A percentile compares a stretch with the other conserved stretches of the same genome.
Evolutionary conservation across 2,888 invertebrate genomes (phyloP).

Genomic region (Ophion obscuratus): DNA sequence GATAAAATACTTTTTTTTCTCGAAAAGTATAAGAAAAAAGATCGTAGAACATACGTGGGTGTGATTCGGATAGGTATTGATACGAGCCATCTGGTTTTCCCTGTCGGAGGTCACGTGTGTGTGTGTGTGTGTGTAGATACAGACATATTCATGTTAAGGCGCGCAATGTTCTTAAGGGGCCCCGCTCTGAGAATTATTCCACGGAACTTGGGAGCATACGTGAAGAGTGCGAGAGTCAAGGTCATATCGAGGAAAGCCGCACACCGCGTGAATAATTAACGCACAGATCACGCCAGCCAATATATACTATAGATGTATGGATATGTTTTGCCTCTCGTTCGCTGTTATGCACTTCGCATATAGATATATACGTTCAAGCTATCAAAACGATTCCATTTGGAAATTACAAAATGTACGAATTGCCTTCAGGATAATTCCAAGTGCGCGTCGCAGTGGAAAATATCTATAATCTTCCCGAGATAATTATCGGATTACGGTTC

Average conservation of each 20-base stretch:
- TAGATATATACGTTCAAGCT: neutral
- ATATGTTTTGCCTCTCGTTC: neutral
- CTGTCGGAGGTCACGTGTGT: neutral
- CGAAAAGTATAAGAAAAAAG: no score
- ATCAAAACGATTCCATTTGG: neutral
- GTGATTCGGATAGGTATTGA: no score
- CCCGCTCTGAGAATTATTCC: neutral
- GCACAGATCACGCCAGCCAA: neutral
- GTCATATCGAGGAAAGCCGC: constrained; percentile 42
- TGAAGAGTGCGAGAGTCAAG: constrained; percentile 44
- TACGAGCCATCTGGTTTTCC: neutral
- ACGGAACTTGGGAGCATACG: neutral
- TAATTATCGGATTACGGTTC: neutral
- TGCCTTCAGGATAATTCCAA: neutral
- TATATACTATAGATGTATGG: neutral
- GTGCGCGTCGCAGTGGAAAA: neutral
- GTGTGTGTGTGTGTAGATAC: no score
- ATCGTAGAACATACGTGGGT: no score
- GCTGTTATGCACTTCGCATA: neutral
- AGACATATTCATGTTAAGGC: no score
- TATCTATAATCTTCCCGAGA: neutral
- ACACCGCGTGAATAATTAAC: constrained; percentile 48
- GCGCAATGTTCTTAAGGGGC: neutral
- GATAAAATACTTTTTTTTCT: no score
- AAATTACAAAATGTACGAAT: neutral